Percentiles rank a stretch among this genome's conserved stretches.
These are phyloP conservation scores for Passer domesticus DNA, from an alignment of 2,113 vertebrate species.

Conservation along the genomic window DNA sequence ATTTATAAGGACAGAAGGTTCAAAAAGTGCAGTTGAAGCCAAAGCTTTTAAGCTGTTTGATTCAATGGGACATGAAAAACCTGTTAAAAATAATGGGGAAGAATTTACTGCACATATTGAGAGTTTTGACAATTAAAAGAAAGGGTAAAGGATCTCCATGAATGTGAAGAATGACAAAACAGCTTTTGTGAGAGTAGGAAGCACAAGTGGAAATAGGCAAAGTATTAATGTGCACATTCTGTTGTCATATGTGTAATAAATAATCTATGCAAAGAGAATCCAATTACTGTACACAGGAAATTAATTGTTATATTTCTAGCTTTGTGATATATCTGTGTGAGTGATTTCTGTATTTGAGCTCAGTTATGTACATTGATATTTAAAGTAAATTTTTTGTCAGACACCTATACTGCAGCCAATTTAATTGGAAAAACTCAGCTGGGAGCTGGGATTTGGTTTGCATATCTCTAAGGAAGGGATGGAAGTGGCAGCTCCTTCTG, in stretches of 20 bases:
- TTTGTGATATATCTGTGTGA: neutral
- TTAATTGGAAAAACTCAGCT: neutral
- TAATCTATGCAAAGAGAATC: neutral
- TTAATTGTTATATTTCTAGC: neutral
- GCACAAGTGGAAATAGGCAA: neutral
- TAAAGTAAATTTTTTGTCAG: neutral
- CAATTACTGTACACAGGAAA: neutral
- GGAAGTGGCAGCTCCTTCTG: neutral
- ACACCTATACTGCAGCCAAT: neutral
- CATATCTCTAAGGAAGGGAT: neutral
- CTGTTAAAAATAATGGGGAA: neutral
- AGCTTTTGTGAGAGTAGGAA: neutral
- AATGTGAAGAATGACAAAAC: neutral
- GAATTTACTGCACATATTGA: neutral
- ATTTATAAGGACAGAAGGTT: slow-evolving; percentile 9
- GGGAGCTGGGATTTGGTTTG: neutral
- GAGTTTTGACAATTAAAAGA: neutral
- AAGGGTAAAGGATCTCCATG: neutral
- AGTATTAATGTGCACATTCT: neutral
- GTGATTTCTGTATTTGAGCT: neutral
- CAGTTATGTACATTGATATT: neutral
- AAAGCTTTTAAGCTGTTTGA: slow-evolving; percentile 16
- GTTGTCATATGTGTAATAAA: neutral
- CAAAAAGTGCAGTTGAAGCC: neutral
- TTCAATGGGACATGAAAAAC: neutral